Evolutionary conservation across 2,797 vertebrate genomes (phyloP).

Genomic region (Botia kubotai): DNA sequence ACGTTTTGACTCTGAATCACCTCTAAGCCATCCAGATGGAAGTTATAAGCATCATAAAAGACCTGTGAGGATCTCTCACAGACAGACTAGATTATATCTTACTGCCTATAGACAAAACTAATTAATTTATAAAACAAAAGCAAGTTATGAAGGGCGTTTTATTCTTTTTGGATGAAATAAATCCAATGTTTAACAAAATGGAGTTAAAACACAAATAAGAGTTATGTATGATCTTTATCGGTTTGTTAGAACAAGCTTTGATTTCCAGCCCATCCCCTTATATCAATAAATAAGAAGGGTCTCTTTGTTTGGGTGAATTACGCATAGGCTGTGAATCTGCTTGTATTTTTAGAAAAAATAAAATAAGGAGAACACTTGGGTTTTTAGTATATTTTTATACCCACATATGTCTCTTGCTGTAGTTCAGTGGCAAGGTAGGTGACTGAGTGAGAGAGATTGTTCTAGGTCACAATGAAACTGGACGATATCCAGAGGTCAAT

Average conservation of each 20-base stretch:
- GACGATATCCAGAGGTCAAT: slow-evolving; percentile 21
- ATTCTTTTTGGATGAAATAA: background rate
- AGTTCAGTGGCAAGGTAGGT: background rate
- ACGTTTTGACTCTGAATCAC: slow-evolving; percentile 35
- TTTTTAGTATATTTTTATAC: background rate
- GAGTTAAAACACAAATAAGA: background rate
- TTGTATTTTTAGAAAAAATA: background rate
- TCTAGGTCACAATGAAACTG: slow-evolving; percentile 30
- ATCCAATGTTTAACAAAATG: background rate
- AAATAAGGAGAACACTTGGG: background rate
- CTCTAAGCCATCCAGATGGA: slow-evolving; percentile 6
- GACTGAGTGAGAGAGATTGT: slow-evolving; percentile 12
- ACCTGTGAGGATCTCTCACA: background rate
- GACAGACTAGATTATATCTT: background rate
- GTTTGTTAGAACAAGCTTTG: background rate
- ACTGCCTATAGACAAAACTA: slow-evolving; percentile 4
- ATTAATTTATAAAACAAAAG: background rate
- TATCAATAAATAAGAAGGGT: too few species aligned
- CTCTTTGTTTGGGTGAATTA: too few species aligned
- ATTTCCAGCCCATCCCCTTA: background rate
- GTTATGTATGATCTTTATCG: background rate
- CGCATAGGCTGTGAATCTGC: too few species aligned
- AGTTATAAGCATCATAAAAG: background rate
- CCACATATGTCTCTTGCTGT: background rate
- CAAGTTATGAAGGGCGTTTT: background rate